Conservation (phyloP, 1,140 invertebrate genomes). For the Calephelis nemesis region DNA sequence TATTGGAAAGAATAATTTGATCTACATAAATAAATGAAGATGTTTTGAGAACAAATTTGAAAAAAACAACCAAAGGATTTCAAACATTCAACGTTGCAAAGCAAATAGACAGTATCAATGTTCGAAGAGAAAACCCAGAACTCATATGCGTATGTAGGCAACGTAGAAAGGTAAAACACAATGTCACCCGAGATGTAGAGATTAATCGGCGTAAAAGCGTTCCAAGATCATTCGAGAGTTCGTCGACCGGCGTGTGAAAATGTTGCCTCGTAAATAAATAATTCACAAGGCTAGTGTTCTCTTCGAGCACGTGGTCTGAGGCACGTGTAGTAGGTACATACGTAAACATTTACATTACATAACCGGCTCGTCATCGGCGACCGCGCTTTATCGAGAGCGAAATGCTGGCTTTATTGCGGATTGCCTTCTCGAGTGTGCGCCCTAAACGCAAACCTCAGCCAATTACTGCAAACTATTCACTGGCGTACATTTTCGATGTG, state of each 20-base stretch:
- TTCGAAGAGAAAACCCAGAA: conserved; percentile 14
- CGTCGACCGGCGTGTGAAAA: conserved; percentile 76
- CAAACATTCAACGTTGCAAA: too few relatives aligned
- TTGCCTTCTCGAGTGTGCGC: conserved; percentile 24
- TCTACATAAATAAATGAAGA: too few relatives aligned
- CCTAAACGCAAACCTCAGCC: conserved; percentile 31
- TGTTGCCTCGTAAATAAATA: conserved; percentile 78
- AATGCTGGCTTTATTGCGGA: conserved; percentile 38
- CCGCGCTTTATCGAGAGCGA: conserved; percentile 62
- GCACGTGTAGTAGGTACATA: conserved; percentile 74
- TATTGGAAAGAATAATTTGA: too few relatives aligned
- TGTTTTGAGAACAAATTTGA: too few relatives aligned
- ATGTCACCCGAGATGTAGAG: conserved; percentile 59
- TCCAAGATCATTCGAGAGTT: conserved; percentile 72
- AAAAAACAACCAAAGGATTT: too few relatives aligned
- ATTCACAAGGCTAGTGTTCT: conserved; percentile 78
- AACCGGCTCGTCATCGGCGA: conserved; percentile 72
- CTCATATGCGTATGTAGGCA: conserved; percentile 18
- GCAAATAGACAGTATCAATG: not conserved
- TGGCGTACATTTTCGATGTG: too few relatives aligned
- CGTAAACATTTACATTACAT: conserved; percentile 77
- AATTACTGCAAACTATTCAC: conserved; percentile 20
- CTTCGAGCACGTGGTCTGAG: conserved; percentile 63
- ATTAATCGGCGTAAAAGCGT: conserved; percentile 74
- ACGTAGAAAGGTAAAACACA: conserved; percentile 28